Conservation (phyloP, 2,888 invertebrate species). For the Eupithecia centaureata region DNA sequence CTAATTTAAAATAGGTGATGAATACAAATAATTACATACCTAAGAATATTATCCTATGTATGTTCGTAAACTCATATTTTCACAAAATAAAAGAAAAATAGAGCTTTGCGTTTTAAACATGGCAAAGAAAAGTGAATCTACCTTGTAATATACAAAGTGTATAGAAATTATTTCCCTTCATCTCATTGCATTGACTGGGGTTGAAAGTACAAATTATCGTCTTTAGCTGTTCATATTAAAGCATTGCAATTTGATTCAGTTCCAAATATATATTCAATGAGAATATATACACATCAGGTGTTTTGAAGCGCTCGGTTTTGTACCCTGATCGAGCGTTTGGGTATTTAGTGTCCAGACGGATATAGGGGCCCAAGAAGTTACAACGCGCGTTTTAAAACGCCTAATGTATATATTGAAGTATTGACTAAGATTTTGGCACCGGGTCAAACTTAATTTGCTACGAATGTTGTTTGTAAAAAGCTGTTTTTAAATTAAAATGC, state of each 20-base stretch:
- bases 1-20: not conserved
- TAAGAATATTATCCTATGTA: no score
- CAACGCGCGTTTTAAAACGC: not conserved
- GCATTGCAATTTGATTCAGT: slow-evolving; percentile 3
- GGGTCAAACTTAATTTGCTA: not conserved
- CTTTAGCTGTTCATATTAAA: not conserved
- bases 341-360: no score
- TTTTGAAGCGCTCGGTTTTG: not conserved
- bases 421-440: not conserved
- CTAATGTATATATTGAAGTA: not conserved
- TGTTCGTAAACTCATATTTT: not conserved
- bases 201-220: not conserved
- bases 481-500: slow-evolving; percentile 1
- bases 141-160: slow-evolving; percentile 12
- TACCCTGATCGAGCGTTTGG: no score
- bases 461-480: not conserved
- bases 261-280: not conserved
- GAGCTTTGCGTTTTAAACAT: slow-evolving; percentile 16
- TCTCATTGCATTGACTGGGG: slow-evolving; percentile 9
- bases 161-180: slow-evolving; percentile 19
- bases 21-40: no score
- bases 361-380: no score
- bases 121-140: slow-evolving; percentile 18
- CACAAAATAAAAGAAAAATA: not conserved
- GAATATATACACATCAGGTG: not conserved